A percentile compares a stretch with the other conserved stretches of the same genome.
Evolutionary conservation across 2,797 vertebrate genomes (phyloP).

Genomic region (Chromis chromis): DNA sequence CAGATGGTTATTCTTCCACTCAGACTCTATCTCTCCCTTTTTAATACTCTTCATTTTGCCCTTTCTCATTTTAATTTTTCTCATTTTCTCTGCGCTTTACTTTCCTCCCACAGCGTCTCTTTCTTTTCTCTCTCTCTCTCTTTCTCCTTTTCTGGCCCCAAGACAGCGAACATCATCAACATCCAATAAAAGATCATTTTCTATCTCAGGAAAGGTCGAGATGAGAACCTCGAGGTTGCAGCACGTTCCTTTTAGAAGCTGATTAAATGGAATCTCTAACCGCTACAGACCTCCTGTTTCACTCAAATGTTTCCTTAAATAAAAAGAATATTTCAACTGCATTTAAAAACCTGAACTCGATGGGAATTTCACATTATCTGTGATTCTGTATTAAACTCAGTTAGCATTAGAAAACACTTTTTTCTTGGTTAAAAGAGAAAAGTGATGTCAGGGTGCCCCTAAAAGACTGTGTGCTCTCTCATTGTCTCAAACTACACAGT

Average conservation of each 20-base stretch:
- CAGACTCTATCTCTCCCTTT: slow-evolving; percentile 23
- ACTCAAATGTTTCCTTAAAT: slow-evolving; percentile 45
- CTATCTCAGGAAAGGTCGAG: slow-evolving; percentile 59
- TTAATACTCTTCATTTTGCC: slow-evolving; percentile 60
- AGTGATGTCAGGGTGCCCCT: slow-evolving; percentile 21
- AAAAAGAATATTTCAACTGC: slow-evolving; percentile 27
- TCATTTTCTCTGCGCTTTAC: slow-evolving; percentile 52
- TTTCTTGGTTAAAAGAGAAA: not conserved
- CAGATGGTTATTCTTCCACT: slow-evolving; percentile 33
- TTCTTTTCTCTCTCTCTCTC: not conserved
- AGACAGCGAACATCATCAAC: slow-evolving; percentile 76
- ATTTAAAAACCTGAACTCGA: slow-evolving; percentile 3
- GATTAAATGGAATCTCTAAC: slow-evolving; percentile 65
- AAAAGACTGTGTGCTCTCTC: not conserved
- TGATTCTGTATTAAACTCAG: not conserved
- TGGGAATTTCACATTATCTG: not conserved
- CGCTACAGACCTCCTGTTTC: slow-evolving; percentile 21
- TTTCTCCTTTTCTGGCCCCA: slow-evolving; percentile 38
- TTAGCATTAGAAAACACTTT: too few relatives aligned
- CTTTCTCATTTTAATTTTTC: slow-evolving; percentile 59
- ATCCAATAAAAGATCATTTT: slow-evolving; percentile 75
- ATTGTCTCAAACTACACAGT: not conserved
- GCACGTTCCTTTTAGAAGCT: slow-evolving; percentile 39
- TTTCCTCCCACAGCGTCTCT: slow-evolving; percentile 25
- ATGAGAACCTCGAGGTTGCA: slow-evolving; percentile 56